These are phyloP conservation scores for Agonopterix arenella DNA, from an alignment of 2,888 invertebrate genomes.

Conservation along the genomic window DNA sequence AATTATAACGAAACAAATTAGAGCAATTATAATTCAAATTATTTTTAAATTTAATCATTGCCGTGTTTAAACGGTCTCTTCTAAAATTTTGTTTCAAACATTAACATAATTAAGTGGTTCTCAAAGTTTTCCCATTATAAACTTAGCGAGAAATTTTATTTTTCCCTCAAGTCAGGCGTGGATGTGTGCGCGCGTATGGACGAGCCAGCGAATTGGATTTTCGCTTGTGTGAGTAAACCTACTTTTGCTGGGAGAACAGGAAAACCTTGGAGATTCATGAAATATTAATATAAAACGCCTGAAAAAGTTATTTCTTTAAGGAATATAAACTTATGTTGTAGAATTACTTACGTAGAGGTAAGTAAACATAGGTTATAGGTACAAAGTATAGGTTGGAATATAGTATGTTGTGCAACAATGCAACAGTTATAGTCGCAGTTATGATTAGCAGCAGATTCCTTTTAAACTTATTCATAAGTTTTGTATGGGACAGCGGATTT, in stretches of 20 bases:
- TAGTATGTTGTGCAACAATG: no score
- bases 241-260: slow-evolving; percentile 71
- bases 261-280: slow-evolving; percentile 69
- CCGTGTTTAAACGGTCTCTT: slow-evolving; percentile 69
- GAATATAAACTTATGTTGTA: slow-evolving; percentile 18
- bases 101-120: slow-evolving; percentile 78
- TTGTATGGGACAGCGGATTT: no score
- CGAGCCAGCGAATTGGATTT: slow-evolving; percentile 73
- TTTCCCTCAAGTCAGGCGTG: slow-evolving; percentile 74
- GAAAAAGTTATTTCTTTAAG: slow-evolving; percentile 49
- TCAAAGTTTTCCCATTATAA: slow-evolving; percentile 78
- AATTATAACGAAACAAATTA: neutral
- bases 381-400: no score
- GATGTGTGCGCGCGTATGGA: slow-evolving; percentile 65
- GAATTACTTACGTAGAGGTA: neutral
- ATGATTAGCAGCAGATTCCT: no score
- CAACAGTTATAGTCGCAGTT: no score
- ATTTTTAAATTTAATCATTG: slow-evolving; percentile 63
- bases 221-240: slow-evolving; percentile 71
- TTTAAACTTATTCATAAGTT: no score
- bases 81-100: slow-evolving; percentile 77
- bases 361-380: no score
- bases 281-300: slow-evolving; percentile 64
- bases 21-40: slow-evolving; percentile 10
- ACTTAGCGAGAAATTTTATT: slow-evolving; percentile 78